These are phyloP conservation scores for Littorina saxatilis DNA, from an alignment of 1,140 invertebrate species.

Conservation along the genomic window DNA sequence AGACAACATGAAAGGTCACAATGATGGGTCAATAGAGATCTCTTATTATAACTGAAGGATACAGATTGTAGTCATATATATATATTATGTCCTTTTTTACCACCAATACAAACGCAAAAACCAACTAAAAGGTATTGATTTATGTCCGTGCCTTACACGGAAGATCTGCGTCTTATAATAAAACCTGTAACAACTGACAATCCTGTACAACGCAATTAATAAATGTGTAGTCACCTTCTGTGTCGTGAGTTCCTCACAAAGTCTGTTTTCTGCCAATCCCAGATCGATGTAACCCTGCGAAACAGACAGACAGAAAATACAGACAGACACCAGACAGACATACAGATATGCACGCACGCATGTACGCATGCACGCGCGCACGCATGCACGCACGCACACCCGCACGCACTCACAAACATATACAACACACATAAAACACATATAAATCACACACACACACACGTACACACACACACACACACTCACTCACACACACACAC, in stretches of 20 bases:
- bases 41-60: no score
- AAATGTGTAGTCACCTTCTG: constrained; percentile 36
- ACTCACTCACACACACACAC: not conserved
- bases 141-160: no score
- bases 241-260: constrained; percentile 29
- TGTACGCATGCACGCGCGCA: not conserved
- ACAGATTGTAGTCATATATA: no score
- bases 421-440: no score
- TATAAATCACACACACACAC: no score
- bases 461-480: not conserved
- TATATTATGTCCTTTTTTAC: no score
- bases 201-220: not conserved
- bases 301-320: constrained; percentile 10
- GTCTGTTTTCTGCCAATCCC: constrained; percentile 41
- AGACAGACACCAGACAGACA: not conserved
- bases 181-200: not conserved
- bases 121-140: no score
- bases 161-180: no score
- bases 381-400: not conserved
- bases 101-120: no score
- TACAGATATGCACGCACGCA: not conserved
- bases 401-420: not conserved
- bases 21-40: no score
- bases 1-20: no score
- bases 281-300: constrained; percentile 40